These are phyloP conservation scores for Zaprionus nigranus DNA, from an alignment of 1,140 invertebrate species.

Conservation along the genomic window DNA sequence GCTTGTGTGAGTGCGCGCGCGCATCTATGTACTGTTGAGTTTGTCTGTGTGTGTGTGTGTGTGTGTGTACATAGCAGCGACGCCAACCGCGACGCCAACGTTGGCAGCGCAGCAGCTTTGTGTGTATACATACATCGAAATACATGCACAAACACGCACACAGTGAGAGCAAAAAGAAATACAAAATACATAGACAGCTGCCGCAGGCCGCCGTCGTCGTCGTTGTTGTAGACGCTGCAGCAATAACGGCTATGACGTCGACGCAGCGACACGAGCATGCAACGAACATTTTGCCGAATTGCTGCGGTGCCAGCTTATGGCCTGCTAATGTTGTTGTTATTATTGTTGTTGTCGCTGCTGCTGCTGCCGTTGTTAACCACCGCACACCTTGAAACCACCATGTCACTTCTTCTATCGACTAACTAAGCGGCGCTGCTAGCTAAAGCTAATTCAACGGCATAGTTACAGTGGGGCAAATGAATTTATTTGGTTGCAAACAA, in stretches of 20 bases:
- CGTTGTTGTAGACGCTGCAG: slow-evolving; percentile 48
- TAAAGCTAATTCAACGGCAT: slow-evolving; percentile 36
- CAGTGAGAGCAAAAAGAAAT: slow-evolving; percentile 65
- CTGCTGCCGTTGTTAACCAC: slow-evolving; percentile 20
- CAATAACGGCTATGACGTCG: slow-evolving; percentile 32
- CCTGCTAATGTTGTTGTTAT: too few relatives aligned
- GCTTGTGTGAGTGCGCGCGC: slow-evolving; percentile 13
- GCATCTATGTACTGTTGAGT: slow-evolving; percentile 23
- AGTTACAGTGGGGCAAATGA: slow-evolving; percentile 33
- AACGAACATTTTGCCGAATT: slow-evolving; percentile 73
- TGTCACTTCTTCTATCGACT: slow-evolving; percentile 46
- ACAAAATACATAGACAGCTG: slow-evolving; percentile 61
- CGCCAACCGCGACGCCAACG: slow-evolving; percentile 31
- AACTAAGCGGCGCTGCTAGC: slow-evolving; percentile 49
- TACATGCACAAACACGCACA: slow-evolving; percentile 31
- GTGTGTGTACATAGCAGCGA: slow-evolving; percentile 33
- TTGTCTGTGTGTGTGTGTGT: background rate
- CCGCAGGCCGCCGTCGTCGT: slow-evolving; percentile 35
- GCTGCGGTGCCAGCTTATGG: too few relatives aligned
- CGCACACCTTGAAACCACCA: slow-evolving; percentile 47
- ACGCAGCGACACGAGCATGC: slow-evolving; percentile 47
- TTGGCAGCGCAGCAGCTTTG: slow-evolving; percentile 63
- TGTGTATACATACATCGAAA: slow-evolving; percentile 41
- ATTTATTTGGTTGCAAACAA: background rate
- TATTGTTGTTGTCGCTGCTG: slow-evolving; percentile 45